Evolutionary conservation across 2,797 vertebrate genomes (phyloP).

Genomic region (Sparus aurata): DNA sequence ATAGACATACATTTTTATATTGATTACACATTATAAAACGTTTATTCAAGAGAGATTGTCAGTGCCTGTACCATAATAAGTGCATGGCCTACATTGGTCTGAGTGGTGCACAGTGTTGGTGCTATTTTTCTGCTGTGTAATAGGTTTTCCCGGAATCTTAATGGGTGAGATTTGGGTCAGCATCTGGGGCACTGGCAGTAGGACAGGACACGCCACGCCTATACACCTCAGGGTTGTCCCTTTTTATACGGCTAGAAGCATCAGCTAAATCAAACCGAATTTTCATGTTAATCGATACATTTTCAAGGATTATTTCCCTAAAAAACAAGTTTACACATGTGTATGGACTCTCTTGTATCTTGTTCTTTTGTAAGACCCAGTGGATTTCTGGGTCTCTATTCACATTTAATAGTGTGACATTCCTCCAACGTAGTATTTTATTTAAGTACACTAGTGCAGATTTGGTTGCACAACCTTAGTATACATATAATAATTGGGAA

Average conservation of each 20-base stretch:
- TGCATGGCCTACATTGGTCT: slow-evolving; percentile 27
- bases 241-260: slow-evolving; percentile 1
- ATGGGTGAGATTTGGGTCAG: slow-evolving; percentile 67
- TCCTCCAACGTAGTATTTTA: not conserved
- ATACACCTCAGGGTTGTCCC: slow-evolving; percentile 9
- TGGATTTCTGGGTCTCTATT: not conserved
- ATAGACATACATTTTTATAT: not conserved
- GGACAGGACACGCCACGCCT: slow-evolving; percentile 22
- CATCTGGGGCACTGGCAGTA: slow-evolving; percentile 61
- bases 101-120: slow-evolving; percentile 15
- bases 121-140: slow-evolving; percentile 63
- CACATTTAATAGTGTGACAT: not conserved
- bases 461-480: not conserved
- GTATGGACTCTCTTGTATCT: not conserved
- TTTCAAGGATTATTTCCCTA: slow-evolving; percentile 1
- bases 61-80: slow-evolving; percentile 8
- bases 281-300: not conserved
- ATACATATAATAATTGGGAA: not conserved
- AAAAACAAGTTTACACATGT: not conserved
- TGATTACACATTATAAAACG: not conserved
- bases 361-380: not conserved
- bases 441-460: not conserved
- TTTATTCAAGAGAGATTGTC: not conserved
- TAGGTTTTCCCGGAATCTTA: slow-evolving; percentile 58
- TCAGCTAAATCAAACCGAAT: not conserved